phyloP scores from a whole-genome alignment of 2,888 invertebrate species.

The Hedychridium roseum region DNA sequence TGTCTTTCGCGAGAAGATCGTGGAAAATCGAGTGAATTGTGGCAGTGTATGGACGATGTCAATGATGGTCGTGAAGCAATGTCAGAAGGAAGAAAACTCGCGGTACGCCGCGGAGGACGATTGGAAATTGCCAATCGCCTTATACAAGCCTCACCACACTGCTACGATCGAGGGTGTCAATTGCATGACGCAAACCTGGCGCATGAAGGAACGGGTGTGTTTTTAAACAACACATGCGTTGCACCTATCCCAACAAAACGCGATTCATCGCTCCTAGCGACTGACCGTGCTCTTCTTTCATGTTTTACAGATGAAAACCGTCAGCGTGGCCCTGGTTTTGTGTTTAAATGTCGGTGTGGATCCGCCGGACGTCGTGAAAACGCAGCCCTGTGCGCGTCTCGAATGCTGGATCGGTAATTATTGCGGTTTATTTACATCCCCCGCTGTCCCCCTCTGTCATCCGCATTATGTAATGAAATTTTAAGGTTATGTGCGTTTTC shows the following conservation, averaged over 20 bases:
- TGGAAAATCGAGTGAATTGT: constrained; percentile 13
- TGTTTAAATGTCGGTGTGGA: constrained; percentile 99
- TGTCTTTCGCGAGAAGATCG: constrained; percentile 12
- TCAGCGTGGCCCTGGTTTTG: constrained; percentile 95
- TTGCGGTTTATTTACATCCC: constrained; percentile 34
- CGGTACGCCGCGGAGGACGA: constrained; percentile 64
- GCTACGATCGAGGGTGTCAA: constrained; percentile 75
- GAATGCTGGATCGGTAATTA: constrained; percentile 95
- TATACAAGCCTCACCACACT: constrained; percentile 77
- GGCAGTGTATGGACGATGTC: constrained; percentile 42
- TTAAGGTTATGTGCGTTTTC: constrained; percentile 43
- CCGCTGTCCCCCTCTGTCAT: constrained; percentile 13
- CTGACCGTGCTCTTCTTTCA: no score
- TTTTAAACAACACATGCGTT: constrained; percentile 1
- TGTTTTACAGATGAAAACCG: constrained; percentile 91
- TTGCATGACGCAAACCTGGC: constrained; percentile 81
- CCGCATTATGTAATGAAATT: constrained; percentile 40
- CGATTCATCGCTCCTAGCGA: no score
- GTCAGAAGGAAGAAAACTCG: constrained; percentile 34
- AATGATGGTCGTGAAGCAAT: constrained; percentile 36
- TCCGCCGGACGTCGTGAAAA: constrained; percentile 97
- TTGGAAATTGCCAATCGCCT: constrained; percentile 77
- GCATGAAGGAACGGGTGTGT: constrained; percentile 88
- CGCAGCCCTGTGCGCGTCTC: constrained; percentile 92
- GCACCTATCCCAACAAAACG: no score